Evolutionary conservation across 2,888 invertebrate species (phyloP).

Genomic region (Plusia festucae): DNA sequence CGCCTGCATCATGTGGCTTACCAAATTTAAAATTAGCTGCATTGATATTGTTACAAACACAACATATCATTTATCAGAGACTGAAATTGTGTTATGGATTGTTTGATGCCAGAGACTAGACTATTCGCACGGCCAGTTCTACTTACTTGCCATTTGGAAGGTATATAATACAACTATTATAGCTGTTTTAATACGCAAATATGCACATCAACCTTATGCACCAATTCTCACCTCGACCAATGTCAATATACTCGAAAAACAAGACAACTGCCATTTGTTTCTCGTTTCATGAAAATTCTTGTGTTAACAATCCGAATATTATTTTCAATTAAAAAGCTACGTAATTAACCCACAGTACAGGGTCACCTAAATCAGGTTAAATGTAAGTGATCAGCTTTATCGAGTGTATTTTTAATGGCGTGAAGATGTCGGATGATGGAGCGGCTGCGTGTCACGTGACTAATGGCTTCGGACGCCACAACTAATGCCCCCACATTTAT

Average conservation of each 20-base stretch:
- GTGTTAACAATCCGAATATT: background rate
- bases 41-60: background rate
- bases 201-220: too few species aligned
- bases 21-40: background rate
- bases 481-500: conserved; percentile 72
- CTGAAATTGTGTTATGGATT: background rate
- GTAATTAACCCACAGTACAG: background rate
- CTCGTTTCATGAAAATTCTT: too few species aligned
- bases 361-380: conserved; percentile 2
- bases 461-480: conserved; percentile 66
- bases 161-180: too few species aligned
- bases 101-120: background rate
- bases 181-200: too few species aligned
- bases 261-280: too few species aligned
- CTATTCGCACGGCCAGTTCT: background rate
- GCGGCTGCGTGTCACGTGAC: conserved; percentile 58
- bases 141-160: background rate
- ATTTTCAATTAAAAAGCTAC: background rate
- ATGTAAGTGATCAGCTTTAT: conserved; percentile 29
- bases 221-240: too few species aligned
- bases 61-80: background rate
- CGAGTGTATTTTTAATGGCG: conserved; percentile 51
- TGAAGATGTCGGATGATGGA: conserved; percentile 63
- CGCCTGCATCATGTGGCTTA: conserved; percentile 27
- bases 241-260: too few species aligned